Percentiles rank a stretch among this genome's conserved stretches.
Conservation (phyloP, 2,888 invertebrate species). For the Chrysodeixis includens region DNA sequence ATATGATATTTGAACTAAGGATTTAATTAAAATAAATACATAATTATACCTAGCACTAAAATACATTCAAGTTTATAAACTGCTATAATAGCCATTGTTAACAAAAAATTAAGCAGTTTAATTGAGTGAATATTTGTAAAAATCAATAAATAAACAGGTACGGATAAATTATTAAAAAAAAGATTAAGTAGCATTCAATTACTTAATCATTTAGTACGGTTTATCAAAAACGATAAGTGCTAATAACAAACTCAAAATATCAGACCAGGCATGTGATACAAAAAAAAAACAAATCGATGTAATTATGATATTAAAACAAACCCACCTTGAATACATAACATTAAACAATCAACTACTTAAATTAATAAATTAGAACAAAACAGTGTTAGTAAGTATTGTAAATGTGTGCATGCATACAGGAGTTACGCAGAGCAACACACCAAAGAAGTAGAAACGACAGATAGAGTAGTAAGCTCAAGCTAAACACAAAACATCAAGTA, state of each 20-base stretch:
- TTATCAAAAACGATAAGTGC: constrained; percentile 6
- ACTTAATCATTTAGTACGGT: constrained; percentile 12
- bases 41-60: not conserved
- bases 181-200: constrained; percentile 34
- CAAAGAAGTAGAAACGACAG: constrained; percentile 72
- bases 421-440: constrained; percentile 83
- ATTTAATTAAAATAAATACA: not conserved
- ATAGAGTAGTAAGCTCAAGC: constrained; percentile 76
- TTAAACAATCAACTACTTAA: constrained; percentile 36
- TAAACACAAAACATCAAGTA: constrained; percentile 65
- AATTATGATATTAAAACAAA: constrained; percentile 35
- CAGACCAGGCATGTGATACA: constrained; percentile 40
- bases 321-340: constrained; percentile 38
- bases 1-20: not conserved
- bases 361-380: constrained; percentile 53
- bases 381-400: constrained; percentile 68
- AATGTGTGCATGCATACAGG: constrained; percentile 69
- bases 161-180: constrained; percentile 9
- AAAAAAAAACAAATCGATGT: constrained; percentile 21
- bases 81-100: not conserved
- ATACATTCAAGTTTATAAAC: not conserved
- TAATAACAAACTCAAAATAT: constrained; percentile 14
- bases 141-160: not conserved
- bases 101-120: not conserved
- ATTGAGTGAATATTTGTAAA: not conserved